Conservation (phyloP, 2,113 vertebrate genomes). For the Hassar affinis region DNA sequence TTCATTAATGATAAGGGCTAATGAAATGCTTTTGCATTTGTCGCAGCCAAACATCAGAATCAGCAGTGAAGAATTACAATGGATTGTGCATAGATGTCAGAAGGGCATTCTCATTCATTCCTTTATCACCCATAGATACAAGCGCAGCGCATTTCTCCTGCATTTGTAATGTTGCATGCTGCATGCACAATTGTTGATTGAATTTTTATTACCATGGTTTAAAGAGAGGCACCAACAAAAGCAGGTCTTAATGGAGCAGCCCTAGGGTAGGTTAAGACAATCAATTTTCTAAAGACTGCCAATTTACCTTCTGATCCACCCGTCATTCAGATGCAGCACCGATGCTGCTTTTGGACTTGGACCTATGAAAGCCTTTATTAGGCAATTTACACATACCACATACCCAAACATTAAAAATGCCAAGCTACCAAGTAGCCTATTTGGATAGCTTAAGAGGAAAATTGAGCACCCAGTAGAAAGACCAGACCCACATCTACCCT, state of each 20-base stretch:
- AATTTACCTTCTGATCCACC: constrained; percentile 68
- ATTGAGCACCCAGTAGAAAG: neutral
- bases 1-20: constrained; percentile 52
- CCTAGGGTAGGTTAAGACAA: constrained; percentile 69
- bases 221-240: constrained; percentile 54
- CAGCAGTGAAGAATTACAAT: constrained; percentile 23
- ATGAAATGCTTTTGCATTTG: constrained; percentile 48
- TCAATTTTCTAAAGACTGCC: constrained; percentile 72
- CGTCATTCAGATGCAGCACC: constrained; percentile 59
- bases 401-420: constrained; percentile 27
- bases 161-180: neutral
- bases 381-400: constrained; percentile 34
- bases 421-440: constrained; percentile 13
- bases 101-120: constrained; percentile 33
- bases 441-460: neutral
- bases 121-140: constrained; percentile 22
- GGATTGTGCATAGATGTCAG: constrained; percentile 31
- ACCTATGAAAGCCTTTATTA: constrained; percentile 50
- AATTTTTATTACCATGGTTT: constrained; percentile 68
- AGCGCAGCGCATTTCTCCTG: constrained; percentile 20
- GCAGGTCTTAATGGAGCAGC: constrained; percentile 66
- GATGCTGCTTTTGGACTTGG: constrained; percentile 39
- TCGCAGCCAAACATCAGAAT: constrained; percentile 33
- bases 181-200: constrained; percentile 68
- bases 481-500: constrained; percentile 54